phyloP scores from a whole-genome alignment of 2,113 vertebrate species.

The Perca flavescens region DNA sequence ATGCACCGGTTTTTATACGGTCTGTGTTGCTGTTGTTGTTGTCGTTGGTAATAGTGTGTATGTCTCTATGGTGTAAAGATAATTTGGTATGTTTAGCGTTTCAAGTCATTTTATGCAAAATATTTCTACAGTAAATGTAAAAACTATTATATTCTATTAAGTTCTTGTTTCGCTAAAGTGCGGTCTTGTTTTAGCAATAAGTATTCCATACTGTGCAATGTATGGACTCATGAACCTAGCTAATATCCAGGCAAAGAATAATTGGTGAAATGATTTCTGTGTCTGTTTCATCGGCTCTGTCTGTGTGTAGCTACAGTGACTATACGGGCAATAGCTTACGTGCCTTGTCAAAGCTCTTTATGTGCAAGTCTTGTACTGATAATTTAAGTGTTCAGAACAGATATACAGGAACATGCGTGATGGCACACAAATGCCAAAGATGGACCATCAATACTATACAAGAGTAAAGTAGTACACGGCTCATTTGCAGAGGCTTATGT shows the following conservation, averaged over 20 bases:
- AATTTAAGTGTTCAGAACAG: slow-evolving; percentile 40
- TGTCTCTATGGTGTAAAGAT: slow-evolving; percentile 62
- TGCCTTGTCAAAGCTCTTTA: slow-evolving; percentile 78
- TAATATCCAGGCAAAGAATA: slow-evolving; percentile 48
- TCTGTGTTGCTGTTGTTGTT: slow-evolving; percentile 55
- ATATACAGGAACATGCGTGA: slow-evolving; percentile 19
- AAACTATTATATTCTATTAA: slow-evolving; percentile 64
- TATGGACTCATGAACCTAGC: slow-evolving; percentile 55
- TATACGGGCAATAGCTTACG: slow-evolving; percentile 67
- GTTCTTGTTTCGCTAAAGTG: slow-evolving; percentile 70
- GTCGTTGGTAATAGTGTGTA: slow-evolving; percentile 47
- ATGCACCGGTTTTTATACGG: slow-evolving; percentile 75
- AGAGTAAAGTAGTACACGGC: slow-evolving; percentile 15
- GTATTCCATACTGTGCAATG: slow-evolving; percentile 61
- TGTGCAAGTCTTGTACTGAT: slow-evolving; percentile 61
- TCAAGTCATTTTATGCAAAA: slow-evolving; percentile 77
- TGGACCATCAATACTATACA: not conserved
- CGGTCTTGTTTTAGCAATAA: slow-evolving; percentile 81
- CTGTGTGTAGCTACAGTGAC: slow-evolving; percentile 67
- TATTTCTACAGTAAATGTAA: slow-evolving; percentile 73
- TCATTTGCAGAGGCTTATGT: slow-evolving; percentile 34
- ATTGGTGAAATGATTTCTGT: slow-evolving; percentile 12
- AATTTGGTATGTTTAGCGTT: slow-evolving; percentile 54
- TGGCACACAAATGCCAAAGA: slow-evolving; percentile 66
- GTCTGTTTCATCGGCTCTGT: slow-evolving; percentile 61